A percentile compares a stretch with the other conserved stretches of the same genome.
These are phyloP conservation scores for Portunus trituberculatus DNA, from an alignment of 1,140 invertebrate genomes.

Conservation along the genomic window DNA sequence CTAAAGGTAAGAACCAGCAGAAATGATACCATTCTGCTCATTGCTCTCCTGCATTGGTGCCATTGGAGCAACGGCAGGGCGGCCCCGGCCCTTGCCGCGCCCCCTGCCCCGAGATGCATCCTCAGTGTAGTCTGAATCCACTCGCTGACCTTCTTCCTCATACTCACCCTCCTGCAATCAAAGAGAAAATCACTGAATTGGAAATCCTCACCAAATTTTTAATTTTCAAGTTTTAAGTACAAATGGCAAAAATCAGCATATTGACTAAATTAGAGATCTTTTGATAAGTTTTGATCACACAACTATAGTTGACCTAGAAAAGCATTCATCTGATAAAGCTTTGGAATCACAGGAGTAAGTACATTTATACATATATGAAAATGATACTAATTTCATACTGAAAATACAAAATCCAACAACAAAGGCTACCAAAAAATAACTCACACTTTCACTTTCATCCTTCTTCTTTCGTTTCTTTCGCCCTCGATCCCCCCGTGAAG, in stretches of 20 bases:
- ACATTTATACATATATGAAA: too few relatives aligned
- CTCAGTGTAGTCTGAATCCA: conserved; percentile 86
- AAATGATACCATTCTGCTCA: conserved; percentile 8
- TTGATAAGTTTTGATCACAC: too few relatives aligned
- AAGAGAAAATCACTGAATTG: too few relatives aligned
- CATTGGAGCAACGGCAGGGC: conserved; percentile 50
- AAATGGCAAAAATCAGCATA: too few relatives aligned
- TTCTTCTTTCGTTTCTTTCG: conserved; percentile 95
- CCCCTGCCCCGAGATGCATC: conserved; percentile 80
- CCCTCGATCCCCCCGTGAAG: conserved; percentile 91
- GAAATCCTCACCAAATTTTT: too few relatives aligned
- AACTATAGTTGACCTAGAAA: too few relatives aligned
- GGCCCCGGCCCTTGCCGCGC: conserved; percentile 72
- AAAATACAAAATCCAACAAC: background rate
- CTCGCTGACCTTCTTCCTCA: conserved; percentile 85
- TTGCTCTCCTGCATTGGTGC: conserved; percentile 42
- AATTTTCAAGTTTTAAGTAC: too few relatives aligned
- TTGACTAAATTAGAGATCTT: too few relatives aligned
- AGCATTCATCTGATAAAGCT: too few relatives aligned
- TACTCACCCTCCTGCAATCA: conserved; percentile 88
- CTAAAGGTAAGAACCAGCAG: background rate
- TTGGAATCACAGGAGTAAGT: too few relatives aligned
- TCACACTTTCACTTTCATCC: conserved; percentile 86
- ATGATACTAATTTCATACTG: background rate
- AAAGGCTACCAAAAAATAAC: background rate